Evolutionary conservation across 1,140 invertebrate species (phyloP).

Genomic region (Psix sp.): DNA sequence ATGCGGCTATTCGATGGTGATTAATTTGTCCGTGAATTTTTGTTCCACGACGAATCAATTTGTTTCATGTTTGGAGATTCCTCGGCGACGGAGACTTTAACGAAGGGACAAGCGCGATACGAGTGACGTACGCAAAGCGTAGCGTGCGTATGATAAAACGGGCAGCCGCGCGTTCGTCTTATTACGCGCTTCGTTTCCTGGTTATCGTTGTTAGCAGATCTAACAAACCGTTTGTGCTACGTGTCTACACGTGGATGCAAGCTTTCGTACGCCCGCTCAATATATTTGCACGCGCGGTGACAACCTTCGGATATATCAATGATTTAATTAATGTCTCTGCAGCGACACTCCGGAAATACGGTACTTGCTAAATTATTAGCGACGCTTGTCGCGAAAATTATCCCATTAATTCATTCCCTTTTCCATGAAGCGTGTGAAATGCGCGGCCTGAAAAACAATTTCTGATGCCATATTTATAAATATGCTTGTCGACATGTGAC

Average conservation of each 20-base stretch:
- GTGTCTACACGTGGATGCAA: constrained; percentile 45
- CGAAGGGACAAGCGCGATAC: constrained; percentile 56
- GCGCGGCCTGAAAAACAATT: too few species aligned
- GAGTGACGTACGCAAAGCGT: constrained; percentile 43
- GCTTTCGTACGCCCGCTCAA: constrained; percentile 52
- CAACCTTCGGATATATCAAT: constrained; percentile 51
- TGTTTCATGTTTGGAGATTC: constrained; percentile 40
- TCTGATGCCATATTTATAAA: too few species aligned
- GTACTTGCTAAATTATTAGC: constrained; percentile 45
- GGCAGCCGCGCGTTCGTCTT: constrained; percentile 47
- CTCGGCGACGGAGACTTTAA: constrained; percentile 53
- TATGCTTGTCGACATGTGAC: too few species aligned
- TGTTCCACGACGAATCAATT: constrained; percentile 44
- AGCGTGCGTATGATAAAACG: constrained; percentile 49
- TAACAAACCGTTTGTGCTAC: constrained; percentile 48
- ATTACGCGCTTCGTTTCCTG: constrained; percentile 61
- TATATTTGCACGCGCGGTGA: constrained; percentile 31
- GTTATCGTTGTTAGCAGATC: constrained; percentile 65
- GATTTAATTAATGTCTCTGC: constrained; percentile 52
- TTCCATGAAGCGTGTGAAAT: too few species aligned
- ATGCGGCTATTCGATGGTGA: constrained; percentile 39
- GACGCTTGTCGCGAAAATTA: constrained; percentile 16
- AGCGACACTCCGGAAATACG: constrained; percentile 26
- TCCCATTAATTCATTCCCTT: constrained; percentile 34
- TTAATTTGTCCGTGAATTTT: constrained; percentile 47